A percentile compares a stretch with the other conserved stretches of the same genome.
phyloP scores from a whole-genome alignment of 1,140 invertebrate genomes.

The Asobara japonica region DNA sequence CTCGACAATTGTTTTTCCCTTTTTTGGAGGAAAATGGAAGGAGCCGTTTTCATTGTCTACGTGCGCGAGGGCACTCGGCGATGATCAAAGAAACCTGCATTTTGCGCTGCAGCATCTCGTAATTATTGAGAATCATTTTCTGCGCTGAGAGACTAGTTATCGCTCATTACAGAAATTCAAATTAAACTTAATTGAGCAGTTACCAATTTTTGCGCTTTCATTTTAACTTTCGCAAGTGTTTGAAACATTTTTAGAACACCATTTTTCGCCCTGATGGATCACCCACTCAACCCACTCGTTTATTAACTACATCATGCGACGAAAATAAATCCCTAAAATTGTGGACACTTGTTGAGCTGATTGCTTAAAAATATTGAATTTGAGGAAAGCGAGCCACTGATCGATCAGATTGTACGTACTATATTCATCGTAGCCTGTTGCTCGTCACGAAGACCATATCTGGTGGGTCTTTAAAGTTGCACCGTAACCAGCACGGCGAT shows the following conservation, averaged over 20 bases:
- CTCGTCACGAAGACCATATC: background rate
- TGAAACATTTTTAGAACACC: too few species aligned
- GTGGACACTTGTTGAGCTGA: too few species aligned
- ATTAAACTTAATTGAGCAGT: too few species aligned
- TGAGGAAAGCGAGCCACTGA: background rate
- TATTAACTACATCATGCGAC: too few species aligned
- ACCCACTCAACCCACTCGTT: too few species aligned
- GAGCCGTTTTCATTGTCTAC: slow-evolving; percentile 18
- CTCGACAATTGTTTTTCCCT: slow-evolving; percentile 3
- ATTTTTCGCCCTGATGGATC: too few species aligned
- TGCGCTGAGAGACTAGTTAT: background rate
- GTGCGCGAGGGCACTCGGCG: slow-evolving; percentile 9
- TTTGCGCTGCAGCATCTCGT: background rate
- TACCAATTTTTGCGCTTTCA: too few species aligned
- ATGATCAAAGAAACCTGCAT: slow-evolving; percentile 20
- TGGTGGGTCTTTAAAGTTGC: background rate
- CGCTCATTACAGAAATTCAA: background rate
- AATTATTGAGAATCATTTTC: slow-evolving; percentile 8
- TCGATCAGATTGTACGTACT: background rate
- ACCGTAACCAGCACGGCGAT: background rate
- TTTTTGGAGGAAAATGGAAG: background rate
- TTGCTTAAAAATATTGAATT: background rate
- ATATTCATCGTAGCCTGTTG: background rate
- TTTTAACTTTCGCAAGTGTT: too few species aligned
- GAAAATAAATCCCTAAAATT: too few species aligned